These are phyloP conservation scores for Lamprologus speciosus DNA, from an alignment of 2,113 vertebrate genomes.

Conservation along the genomic window DNA sequence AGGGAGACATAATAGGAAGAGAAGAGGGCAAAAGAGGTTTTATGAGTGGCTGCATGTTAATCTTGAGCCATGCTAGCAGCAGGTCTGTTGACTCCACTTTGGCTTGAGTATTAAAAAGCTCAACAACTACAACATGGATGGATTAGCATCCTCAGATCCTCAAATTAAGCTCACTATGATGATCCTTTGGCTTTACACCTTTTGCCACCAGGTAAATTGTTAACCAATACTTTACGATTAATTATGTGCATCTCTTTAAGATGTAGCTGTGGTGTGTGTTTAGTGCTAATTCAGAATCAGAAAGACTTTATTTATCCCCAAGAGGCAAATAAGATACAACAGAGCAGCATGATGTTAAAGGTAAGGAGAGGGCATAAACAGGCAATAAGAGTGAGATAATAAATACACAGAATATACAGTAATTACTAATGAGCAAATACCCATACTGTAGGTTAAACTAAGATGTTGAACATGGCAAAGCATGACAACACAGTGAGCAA, in stretches of 20 bases:
- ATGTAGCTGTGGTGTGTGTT: background rate
- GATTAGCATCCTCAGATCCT: background rate
- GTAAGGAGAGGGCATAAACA: rapidly evolving
- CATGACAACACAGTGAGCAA: background rate
- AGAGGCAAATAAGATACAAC: background rate
- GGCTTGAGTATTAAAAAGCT: background rate
- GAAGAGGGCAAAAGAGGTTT: background rate
- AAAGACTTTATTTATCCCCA: rapidly evolving
- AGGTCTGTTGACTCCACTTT: background rate
- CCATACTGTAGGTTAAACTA: background rate
- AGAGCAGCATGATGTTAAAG: background rate
- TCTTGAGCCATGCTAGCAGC: background rate
- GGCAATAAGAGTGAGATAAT: background rate
- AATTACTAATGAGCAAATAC: background rate
- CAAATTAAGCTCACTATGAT: background rate
- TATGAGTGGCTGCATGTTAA: background rate
- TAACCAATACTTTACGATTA: background rate
- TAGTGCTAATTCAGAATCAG: background rate
- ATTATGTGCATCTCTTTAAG: background rate
- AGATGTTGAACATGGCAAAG: background rate
- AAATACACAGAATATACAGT: background rate
- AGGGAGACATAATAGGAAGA: background rate
- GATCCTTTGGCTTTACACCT: background rate
- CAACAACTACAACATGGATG: background rate
- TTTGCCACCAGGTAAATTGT: background rate